These are phyloP conservation scores for Melanotaenia parkinsoni DNA, from an alignment of 2,797 vertebrate species.

Conservation along the genomic window DNA sequence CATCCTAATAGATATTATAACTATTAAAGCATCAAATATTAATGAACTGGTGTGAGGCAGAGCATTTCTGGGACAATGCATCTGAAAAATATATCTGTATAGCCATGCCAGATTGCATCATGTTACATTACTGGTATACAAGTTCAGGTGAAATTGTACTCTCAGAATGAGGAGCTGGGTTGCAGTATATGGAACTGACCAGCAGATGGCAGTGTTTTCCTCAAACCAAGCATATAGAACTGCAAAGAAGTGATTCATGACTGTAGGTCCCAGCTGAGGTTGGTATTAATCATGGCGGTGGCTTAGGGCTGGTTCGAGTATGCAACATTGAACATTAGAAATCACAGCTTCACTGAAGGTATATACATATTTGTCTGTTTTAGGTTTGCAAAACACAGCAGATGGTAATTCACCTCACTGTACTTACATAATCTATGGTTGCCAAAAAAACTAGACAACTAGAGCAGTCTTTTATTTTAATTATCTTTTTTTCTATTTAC, in stretches of 20 bases:
- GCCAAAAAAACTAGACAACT: background rate
- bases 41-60: background rate
- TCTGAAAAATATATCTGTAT: background rate
- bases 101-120: too few species aligned
- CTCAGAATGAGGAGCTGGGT: background rate
- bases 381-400: constrained; percentile 10
- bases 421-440: background rate
- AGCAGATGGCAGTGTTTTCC: constrained; percentile 28
- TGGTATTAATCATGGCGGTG: background rate
- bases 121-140: background rate
- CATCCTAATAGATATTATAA: background rate
- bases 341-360: background rate
- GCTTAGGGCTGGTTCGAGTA: background rate
- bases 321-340: background rate
- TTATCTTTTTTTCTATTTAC: background rate
- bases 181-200: constrained; percentile 1
- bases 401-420: background rate
- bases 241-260: background rate
- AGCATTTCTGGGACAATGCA: background rate
- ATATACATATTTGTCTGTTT: constrained; percentile 9
- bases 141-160: background rate
- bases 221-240: background rate
- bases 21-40: too few species aligned
- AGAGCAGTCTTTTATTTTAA: background rate
- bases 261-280: background rate